Evolutionary conservation across 1,140 invertebrate genomes (phyloP).

Genomic region (Ericerus pela): DNA sequence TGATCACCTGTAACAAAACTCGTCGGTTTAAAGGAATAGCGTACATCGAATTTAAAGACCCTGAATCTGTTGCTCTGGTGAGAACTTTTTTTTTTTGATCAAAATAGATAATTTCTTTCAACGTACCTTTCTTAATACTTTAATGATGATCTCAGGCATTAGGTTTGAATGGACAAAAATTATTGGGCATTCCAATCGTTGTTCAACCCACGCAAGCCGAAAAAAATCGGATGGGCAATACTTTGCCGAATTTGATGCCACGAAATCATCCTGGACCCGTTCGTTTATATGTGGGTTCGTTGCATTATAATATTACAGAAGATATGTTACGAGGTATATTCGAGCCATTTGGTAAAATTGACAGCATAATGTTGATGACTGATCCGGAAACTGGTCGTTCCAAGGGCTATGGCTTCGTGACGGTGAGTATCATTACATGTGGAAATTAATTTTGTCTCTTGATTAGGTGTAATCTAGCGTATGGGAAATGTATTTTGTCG

Average conservation of each 20-base stretch:
- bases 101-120: not conserved
- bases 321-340: slow-evolving; percentile 98
- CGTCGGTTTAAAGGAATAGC: slow-evolving; percentile 97
- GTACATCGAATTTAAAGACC: slow-evolving; percentile 98
- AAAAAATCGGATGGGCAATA: slow-evolving; percentile 85
- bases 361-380: slow-evolving; percentile 89
- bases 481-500: too few relatives aligned
- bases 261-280: slow-evolving; percentile 78
- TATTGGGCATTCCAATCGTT: slow-evolving; percentile 93
- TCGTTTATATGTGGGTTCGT: slow-evolving; percentile 89
- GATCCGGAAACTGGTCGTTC: slow-evolving; percentile 89
- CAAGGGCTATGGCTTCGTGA: slow-evolving; percentile 95
- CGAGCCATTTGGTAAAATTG: slow-evolving; percentile 98
- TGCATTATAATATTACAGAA: slow-evolving; percentile 98
- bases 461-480: too few relatives aligned
- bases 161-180: slow-evolving; percentile 85
- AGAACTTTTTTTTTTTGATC: slow-evolving; percentile 30
- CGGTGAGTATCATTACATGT: slow-evolving; percentile 45
- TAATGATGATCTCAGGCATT: slow-evolving; percentile 78
- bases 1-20: slow-evolving; percentile 99
- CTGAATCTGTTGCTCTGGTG: slow-evolving; percentile 88
- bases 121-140: not conserved
- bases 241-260: slow-evolving; percentile 63
- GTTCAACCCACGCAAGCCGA: slow-evolving; percentile 98
- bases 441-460: too few relatives aligned